Percentiles rank a stretch among this genome's conserved stretches.
Evolutionary conservation across 2,797 vertebrate species (phyloP).

Genomic region (Chelon labrosus): DNA sequence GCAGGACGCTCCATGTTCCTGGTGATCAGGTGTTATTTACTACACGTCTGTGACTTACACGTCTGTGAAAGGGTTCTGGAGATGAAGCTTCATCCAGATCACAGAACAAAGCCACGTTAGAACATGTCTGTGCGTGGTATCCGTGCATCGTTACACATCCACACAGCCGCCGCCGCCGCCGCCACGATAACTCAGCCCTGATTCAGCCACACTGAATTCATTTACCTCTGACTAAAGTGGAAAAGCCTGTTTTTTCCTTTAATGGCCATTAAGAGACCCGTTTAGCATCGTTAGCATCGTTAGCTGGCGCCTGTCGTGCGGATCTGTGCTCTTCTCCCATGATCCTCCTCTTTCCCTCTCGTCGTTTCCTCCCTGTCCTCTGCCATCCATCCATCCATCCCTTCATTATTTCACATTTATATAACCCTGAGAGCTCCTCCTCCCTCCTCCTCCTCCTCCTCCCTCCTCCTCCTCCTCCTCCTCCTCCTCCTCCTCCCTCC

Average conservation of each 20-base stretch:
- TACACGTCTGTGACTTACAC: too few relatives aligned
- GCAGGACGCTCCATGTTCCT: too few relatives aligned
- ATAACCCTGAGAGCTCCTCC: constrained; percentile 26
- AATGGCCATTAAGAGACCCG: not conserved
- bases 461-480: constrained; percentile 16
- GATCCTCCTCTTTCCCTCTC: constrained; percentile 15
- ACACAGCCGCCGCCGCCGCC: too few relatives aligned
- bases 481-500: constrained; percentile 39
- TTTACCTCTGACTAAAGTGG: too few relatives aligned
- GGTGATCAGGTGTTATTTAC: too few relatives aligned
- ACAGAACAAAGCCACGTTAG: too few relatives aligned
- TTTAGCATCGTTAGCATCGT: not conserved
- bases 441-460: constrained; percentile 36
- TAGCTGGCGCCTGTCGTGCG: constrained; percentile 25
- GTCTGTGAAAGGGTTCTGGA: too few relatives aligned
- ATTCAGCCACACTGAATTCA: too few relatives aligned
- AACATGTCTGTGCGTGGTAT: too few relatives aligned
- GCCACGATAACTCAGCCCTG: too few relatives aligned
- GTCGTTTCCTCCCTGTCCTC: not conserved
- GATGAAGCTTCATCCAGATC: too few relatives aligned
- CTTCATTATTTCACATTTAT: constrained; percentile 33
- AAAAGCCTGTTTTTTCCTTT: not conserved
- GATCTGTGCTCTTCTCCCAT: constrained; percentile 29
- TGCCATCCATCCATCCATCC: too few relatives aligned
- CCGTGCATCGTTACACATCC: constrained; percentile 40